Evolutionary conservation across 2,797 vertebrate species (phyloP), one percentile per base, ranked within the genome.

Genomic region (Gallinago nigripennis): DNA sequence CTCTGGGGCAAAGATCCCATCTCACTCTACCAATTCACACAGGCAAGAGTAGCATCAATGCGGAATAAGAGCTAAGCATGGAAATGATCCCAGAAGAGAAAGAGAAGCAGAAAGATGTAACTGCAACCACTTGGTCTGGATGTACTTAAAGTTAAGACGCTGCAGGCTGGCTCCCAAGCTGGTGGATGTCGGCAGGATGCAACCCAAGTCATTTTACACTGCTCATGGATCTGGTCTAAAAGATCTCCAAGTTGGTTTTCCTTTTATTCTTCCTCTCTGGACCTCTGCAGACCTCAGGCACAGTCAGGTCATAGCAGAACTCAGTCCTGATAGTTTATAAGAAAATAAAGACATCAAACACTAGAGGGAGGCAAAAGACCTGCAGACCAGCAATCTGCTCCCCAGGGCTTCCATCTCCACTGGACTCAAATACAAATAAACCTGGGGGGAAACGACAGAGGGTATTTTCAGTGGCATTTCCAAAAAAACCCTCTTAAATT

Each of bases 351-450:
- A 5, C 30, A 7, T 8, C 7, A 45, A 81, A 96, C 96, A 30
- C 96, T 88, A 95, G 92, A 96, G 94, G 95, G 97, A 94, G 58
- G 95, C 92, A 96, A 68, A 94, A 79, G 76, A 51, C 89, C 72
- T 88, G 3, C 21, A 39, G 80, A 54, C 35, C 90, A 77, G 73
- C 10, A 11, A 18, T 6, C 19, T 8, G 11, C 35, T 71, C 58
- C 50, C 56, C 43, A 7, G 64, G 63, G 56, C 57, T 79, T 50
- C 31, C 73, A 12, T 7, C 23, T 30, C 11, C 37, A 2, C 45
- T 15, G 51, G 21, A 45, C 43, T 61, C 27, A 8, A 64, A 41
- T 17, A 21, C 41, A 10, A 43, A 39, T 2, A 63, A 45, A 57
- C n/a, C 60, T 1, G 30, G 27, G 58, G 43, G 8, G 23, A 77